Conservation (phyloP, 2,113 vertebrate genomes). For the Cavia aperea region DNA sequence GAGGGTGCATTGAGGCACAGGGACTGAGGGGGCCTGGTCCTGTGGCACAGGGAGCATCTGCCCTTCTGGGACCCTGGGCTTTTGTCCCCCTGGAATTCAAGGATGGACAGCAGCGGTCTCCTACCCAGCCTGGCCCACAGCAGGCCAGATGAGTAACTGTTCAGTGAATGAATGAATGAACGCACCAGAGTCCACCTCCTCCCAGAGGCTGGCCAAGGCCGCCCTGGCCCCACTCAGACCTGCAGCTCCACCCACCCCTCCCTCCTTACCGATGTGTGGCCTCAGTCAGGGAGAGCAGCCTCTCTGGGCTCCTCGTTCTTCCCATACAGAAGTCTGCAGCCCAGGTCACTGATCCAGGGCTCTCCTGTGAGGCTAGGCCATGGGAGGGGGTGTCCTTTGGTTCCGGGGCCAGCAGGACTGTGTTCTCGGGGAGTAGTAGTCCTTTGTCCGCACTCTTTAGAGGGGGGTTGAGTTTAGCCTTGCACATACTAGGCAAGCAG, state of each 20-base stretch:
- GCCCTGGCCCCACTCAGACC: not conserved
- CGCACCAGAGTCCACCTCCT: not conserved
- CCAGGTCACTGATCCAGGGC: rapidly evolving
- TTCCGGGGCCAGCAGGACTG: not conserved
- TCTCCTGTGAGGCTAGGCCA: not conserved
- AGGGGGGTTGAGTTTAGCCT: not conserved
- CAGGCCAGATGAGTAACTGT: not conserved
- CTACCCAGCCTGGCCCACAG: not conserved
- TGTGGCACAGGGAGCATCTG: not conserved
- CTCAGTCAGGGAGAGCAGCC: not conserved
- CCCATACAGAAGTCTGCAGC: rapidly evolving
- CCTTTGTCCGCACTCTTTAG: too few relatives aligned
- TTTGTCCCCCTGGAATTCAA: not conserved
- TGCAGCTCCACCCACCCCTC: not conserved
- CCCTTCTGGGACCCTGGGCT: too few relatives aligned
- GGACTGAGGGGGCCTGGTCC: not conserved
- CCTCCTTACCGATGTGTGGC: not conserved
- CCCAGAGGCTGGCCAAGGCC: not conserved
- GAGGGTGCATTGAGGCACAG: too few relatives aligned
- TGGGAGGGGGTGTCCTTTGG: not conserved
- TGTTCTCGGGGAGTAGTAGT: too few relatives aligned
- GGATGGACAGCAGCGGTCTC: too few relatives aligned
- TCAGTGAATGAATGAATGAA: not conserved
- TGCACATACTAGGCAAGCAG: not conserved
- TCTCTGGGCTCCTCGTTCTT: not conserved